phyloP scores from a whole-genome alignment of 2,797 vertebrate species.

The Lutjanus campechanus region DNA sequence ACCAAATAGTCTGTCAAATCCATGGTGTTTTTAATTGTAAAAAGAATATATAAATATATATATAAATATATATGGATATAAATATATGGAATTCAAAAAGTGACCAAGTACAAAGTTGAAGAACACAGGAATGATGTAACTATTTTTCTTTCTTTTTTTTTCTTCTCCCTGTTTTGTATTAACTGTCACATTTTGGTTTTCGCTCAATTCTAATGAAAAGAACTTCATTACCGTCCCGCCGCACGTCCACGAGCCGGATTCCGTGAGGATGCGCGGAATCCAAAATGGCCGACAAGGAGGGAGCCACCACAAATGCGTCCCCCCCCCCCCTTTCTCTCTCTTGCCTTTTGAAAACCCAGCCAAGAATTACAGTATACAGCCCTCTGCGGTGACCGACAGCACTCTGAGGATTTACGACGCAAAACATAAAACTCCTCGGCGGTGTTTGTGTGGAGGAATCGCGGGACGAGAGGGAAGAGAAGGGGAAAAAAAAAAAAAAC shows the following conservation, averaged over 20 bases:
- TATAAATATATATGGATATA: constrained; percentile 87
- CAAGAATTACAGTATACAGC: constrained; percentile 68
- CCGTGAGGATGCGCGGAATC: constrained; percentile 21
- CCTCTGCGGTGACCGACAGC: constrained; percentile 48
- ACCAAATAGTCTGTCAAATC: constrained; percentile 89
- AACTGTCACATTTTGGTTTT: constrained; percentile 60
- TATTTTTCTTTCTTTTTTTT: constrained; percentile 55
- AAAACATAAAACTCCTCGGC: constrained; percentile 37
- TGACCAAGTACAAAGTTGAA: constrained; percentile 82
- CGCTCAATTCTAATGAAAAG: constrained; percentile 36
- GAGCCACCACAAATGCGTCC: constrained; percentile 20
- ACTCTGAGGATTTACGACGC: constrained; percentile 51
- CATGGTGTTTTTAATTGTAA: constrained; percentile 90
- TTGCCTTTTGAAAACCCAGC: constrained; percentile 63
- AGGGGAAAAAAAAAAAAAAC: constrained; percentile 8
- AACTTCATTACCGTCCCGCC: constrained; percentile 29
- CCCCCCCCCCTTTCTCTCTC: constrained; percentile 20
- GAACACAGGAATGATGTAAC: constrained; percentile 82
- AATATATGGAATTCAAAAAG: constrained; percentile 88
- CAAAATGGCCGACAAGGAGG: constrained; percentile 23
- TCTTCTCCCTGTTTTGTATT: constrained; percentile 68
- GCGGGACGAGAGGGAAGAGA: background rate
- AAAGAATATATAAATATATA: constrained; percentile 88
- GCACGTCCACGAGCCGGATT: constrained; percentile 20
- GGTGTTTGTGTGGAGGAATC: background rate